Base-by-base conservation (phyloP, 2,797 vertebrate genomes). In the Phyllotis vaccarum region DNA sequence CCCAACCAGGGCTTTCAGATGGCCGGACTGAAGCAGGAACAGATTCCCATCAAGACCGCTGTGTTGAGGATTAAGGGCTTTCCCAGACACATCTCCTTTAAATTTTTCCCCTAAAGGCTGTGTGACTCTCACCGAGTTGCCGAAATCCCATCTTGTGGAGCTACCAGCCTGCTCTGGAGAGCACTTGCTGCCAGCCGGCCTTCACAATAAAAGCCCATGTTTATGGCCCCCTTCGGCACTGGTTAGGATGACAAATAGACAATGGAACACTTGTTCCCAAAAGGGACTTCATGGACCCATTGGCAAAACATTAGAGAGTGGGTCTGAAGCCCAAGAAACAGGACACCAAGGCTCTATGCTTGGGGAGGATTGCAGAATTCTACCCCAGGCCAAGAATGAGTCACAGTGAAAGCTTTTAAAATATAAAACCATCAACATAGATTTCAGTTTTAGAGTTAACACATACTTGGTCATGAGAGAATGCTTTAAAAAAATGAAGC, bases 391-490 rank as follows among this genome's bases (percentile, higher is more conserved):
- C 96, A 97, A 96, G 80, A 96, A 76, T 97, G 95, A 97, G 93
- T 95, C 97, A 97, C 92, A 92, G 58, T 75, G 92, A 93, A 97
- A 97, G 95, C 96, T 94, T 97, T 97, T 97, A 97, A 96, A 97
- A 95, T 92, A 87, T 86, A 97, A 97, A 96, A 97, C 94, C 96
- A 96, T 97, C 93, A 97, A 95, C 92, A 86, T 85, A 96, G 96
- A 96, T 97, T 97, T 97, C 95, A 97, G 93, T 96, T 95, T 95
- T 93, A 97, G 95, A 92, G 95, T 97, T 97, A 97, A 96, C 96
- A 97, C 93, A 97, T 96, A 97, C 93, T 96, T 96, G 96, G 93
- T 93, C 96, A 96, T 86, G 86, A 94, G 91, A 86, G 96, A 92
- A 90, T 85, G 93, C 83, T 96, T 95, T 0, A 83, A 96, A 94